phyloP scores from a whole-genome alignment of 1,140 invertebrate species.

The Drosophila novamexicana region DNA sequence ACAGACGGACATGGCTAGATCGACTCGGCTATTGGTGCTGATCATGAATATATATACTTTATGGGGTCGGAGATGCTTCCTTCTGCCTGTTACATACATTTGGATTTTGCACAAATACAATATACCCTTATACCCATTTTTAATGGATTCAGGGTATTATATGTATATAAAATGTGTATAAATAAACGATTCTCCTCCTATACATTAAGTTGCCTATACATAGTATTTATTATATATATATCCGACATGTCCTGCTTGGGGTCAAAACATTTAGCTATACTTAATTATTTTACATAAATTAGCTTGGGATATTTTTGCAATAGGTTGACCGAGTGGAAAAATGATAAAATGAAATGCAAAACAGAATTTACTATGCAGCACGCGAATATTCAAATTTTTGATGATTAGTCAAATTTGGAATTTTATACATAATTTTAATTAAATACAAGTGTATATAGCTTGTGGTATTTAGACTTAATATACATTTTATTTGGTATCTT shows the following conservation, averaged over 20 bases:
- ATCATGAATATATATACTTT: no score
- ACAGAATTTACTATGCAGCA: background rate
- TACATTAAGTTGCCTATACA: background rate
- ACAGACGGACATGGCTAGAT: no score
- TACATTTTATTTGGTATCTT: no score
- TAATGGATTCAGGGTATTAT: background rate
- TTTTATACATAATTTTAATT: background rate
- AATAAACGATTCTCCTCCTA: no score
- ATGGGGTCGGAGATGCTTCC: no score
- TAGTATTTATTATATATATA: background rate
- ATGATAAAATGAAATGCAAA: background rate
- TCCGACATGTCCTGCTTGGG: slow-evolving; percentile 11
- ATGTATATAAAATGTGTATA: background rate
- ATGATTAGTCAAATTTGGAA: background rate
- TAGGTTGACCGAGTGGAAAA: slow-evolving; percentile 2
- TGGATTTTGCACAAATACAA: no score
- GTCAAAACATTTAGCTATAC: slow-evolving; percentile 33
- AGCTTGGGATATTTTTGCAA: slow-evolving; percentile 21
- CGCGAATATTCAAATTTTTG: slow-evolving; percentile 22
- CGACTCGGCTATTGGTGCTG: no score
- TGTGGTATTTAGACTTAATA: no score
- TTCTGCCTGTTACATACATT: no score
- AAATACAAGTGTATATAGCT: no score
- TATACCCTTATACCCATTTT: no score
- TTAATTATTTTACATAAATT: slow-evolving; percentile 58